Base-by-base conservation (phyloP, 2,888 invertebrate species). In the Polydrusus pterygomalis region DNA sequence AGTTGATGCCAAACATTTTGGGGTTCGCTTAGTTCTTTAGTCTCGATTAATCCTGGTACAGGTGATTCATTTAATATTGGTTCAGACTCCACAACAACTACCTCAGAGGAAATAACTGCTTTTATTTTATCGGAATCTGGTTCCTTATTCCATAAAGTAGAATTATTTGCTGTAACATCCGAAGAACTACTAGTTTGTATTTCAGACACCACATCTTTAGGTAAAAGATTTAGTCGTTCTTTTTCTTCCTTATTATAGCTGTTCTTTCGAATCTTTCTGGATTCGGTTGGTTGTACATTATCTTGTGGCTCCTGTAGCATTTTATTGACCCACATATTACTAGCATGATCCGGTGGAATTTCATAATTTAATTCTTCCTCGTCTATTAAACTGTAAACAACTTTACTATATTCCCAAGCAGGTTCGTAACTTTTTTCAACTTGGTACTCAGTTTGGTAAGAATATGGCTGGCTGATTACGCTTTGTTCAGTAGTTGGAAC, bases 1-100 rank as follows among this genome's bases (percentile, higher is more conserved):
- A 88, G 80, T 82, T 88, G 88, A n/a, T 85, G 84, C 91, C 91
- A 91, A 20, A 90, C 88, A 82, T 90, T 90, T 38, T 74, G 71
- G 54, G 84, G 63, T 34, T 73, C 70, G 17, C 63, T 45, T 0
- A 47, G 8, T 38, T 54, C 49, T 34, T 17, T 20, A 8, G 8
- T 47, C 8, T 68, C 64, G 10, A 20, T 51, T 13, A 11, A 40
- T 18, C 62, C 68, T 34, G 40, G 51, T 0, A 17, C 15, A 17
- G 47, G 9, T 17, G 17, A 47, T 17, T 47, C 9, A 17, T 17
- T 47, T 17, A 17, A 7, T 47, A 17, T n/a, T 17, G 67, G 60
- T 9, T 62, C 1, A 20, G 58, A 18, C 1, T 10, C 40, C 45
- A 20, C 38, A 11, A 47, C 30, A 17, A 10, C 1, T 11, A 13